A percentile compares a stretch with the other conserved stretches of the same genome.
Evolutionary conservation across 1,140 invertebrate genomes (phyloP).

Genomic region (Drosophila albomicans): DNA sequence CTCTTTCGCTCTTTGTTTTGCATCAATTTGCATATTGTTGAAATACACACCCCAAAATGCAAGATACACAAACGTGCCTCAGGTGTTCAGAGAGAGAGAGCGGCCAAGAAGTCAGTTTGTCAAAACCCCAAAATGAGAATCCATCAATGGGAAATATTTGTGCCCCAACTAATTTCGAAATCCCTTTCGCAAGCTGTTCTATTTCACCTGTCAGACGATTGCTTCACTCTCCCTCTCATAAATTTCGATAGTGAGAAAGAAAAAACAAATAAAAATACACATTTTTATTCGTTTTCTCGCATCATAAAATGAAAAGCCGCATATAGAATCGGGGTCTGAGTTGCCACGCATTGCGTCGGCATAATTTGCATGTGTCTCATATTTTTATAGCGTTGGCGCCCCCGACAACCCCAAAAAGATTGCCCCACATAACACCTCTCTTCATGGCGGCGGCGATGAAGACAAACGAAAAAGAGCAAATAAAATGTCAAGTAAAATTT

Average conservation of each 20-base stretch:
- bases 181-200: not conserved
- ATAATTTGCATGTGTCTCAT: conserved; percentile 72
- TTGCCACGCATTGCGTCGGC: conserved; percentile 8
- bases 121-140: conserved; percentile 1
- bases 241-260: conserved; percentile 6
- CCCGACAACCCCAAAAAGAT: not conserved
- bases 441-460: not conserved
- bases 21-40: conserved; percentile 62
- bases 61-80: conserved; percentile 26
- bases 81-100: conserved; percentile 29
- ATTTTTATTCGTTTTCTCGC: conserved; percentile 31
- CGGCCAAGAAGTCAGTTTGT: conserved; percentile 55
- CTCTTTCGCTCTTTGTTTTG: conserved; percentile 4
- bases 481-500: conserved; percentile 58
- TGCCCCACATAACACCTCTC: conserved; percentile 11
- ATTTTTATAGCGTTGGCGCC: conserved; percentile 54
- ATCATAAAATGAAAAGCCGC: conserved; percentile 29
- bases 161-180: not conserved
- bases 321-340: not conserved
- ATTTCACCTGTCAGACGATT: conserved; percentile 16
- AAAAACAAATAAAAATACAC: conserved; percentile 30
- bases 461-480: conserved; percentile 43
- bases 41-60: conserved; percentile 21
- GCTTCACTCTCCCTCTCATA: conserved; percentile 7
- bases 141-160: conserved; percentile 16